phyloP scores from a whole-genome alignment of 2,113 vertebrate species.

The Etheostoma cragini region DNA sequence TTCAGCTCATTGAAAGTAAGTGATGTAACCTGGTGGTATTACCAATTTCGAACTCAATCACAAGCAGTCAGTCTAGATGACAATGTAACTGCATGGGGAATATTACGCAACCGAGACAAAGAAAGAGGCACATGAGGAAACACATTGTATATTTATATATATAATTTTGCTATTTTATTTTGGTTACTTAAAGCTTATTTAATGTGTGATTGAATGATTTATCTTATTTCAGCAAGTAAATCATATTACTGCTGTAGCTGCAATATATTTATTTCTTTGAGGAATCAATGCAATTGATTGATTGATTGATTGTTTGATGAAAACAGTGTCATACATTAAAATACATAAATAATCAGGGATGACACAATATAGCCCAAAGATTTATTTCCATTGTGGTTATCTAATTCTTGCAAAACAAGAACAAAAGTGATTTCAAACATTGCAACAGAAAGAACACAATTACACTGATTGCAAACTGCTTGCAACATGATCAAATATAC shows the following conservation, averaged over 20 bases:
- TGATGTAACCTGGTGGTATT: slow-evolving; percentile 66
- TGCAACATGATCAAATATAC: background rate
- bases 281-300: background rate
- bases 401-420: background rate
- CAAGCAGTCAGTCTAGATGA: slow-evolving; percentile 37
- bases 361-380: no score
- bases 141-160: background rate
- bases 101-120: slow-evolving; percentile 15
- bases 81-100: slow-evolving; percentile 21
- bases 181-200: background rate
- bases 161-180: background rate
- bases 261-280: background rate
- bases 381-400: no score
- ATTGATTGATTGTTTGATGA: no score
- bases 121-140: background rate
- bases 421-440: background rate
- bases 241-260: background rate
- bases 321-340: no score
- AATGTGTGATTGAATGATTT: background rate
- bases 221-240: slow-evolving; percentile 1
- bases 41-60: slow-evolving; percentile 43
- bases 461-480: background rate
- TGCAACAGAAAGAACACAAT: background rate
- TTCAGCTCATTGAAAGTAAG: slow-evolving; percentile 68
- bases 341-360: no score